Evolutionary conservation across 2,113 vertebrate species (phyloP), one percentile per base, ranked within the genome.

Genomic region (Egretta garzetta): DNA sequence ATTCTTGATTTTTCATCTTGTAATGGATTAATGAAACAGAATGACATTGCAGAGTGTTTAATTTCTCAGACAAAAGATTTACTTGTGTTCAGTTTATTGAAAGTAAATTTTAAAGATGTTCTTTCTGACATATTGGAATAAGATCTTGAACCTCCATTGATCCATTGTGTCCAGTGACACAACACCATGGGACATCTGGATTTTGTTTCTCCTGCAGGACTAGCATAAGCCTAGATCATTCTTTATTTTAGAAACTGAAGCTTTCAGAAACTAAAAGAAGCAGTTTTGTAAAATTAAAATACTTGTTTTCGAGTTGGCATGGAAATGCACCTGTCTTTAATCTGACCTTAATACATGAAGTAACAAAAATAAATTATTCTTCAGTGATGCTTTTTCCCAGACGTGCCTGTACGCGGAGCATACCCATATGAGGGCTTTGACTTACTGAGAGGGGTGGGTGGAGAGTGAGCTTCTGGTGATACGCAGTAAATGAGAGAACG

Each of bases 351-450:
- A 32, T 32, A 53, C 8, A 21, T 8, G 20, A 33, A 81, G 49
- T 63, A 76, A 49, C 1, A 3, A 62, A 63, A 67, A 59, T 49
- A 15, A 8, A 0, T 58, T 80, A 60, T 76, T 81, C 26, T 82
- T 58, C 30, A 37, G 33, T 53, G 64, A 11, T 72, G 63, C 10
- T 67, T 72, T 60, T 49, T 23, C 58, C 35, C 28, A 19, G 33
- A 32, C 41, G 43, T 84, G 37, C 50, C 39, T n/a, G 21, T 60
- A 22, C 1, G 4, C 0, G 2, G 32, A 59, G 26, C 1, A 3
- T 47, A 30, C 47, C 35, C 2, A 0, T 4, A 0, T 4, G 75
- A n/a, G 43, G 63, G 22, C 71, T 86, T 55, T n/a, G 41, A 33
- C 33, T 63, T 70, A 12, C 22, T 17, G 60, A 37, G 53, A 14